Base-by-base conservation (phyloP, 1,140 invertebrate genomes). In the Zaprionus ghesquierei region DNA sequence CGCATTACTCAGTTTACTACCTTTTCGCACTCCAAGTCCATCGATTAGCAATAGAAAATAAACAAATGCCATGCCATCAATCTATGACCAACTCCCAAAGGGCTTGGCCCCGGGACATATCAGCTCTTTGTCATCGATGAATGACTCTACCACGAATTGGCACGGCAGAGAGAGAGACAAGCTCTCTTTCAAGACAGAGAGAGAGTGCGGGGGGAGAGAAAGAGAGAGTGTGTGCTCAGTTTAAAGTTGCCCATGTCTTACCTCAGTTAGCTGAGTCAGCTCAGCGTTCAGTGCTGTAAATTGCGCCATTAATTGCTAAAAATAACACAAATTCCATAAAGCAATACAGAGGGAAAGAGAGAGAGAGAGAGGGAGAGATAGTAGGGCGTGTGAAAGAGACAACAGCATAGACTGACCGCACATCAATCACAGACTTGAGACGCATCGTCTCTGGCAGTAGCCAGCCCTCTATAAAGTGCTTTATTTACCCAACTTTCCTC, bases 61-160 rank as follows among this genome's bases (percentile, higher is more conserved):
- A 20, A 22, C 18, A 22, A 18, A 22, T 46, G 20, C 41, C 41
- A 5, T 46, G 41, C 41, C 20, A 46, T n/a, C n/a, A 0, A 20
- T 46, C 31, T 69, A 46, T 69, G 64, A 69, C 15, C 44, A 41
- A 54, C 61, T 29, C 33, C n/a, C n/a, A 29, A 61, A 56, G 70
- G 70, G 70, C 38, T 72, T 68, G 69, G 51, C 64, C 50, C 12
- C 13, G n/a, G n/a, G 25, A 9, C 50, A 41, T 73, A 73, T 73
- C 64, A 55, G 56, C 31, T 6, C 51, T 60, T 69, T 73, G 65
- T 73, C 64, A 69, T 69, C 64, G 51, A 61, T 69, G 63, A 53
- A 58, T 71, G 66, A 50, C 41, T 29, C 8, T n/a, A 10, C 51
- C 6, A 54, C 27, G 8, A 31, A 20, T 3, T 20, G 41, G 15